phyloP scores from a whole-genome alignment of 2,888 invertebrate species.

The Lottia gigantea region DNA sequence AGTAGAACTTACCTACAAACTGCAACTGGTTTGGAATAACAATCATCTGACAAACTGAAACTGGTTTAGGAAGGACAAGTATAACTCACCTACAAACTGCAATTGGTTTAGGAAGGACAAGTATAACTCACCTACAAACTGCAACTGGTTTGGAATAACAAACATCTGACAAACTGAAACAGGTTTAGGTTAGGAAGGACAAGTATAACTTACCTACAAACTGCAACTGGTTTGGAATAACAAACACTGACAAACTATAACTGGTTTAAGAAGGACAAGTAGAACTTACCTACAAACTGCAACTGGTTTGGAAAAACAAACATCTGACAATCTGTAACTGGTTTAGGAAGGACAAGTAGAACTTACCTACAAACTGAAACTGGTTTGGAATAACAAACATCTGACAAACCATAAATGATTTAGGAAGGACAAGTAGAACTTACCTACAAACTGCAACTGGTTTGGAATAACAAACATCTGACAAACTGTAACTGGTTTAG shows the following conservation, averaged over 20 bases:
- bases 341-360: background rate
- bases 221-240: conserved; percentile 95
- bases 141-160: conserved; percentile 97
- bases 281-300: conserved; percentile 82
- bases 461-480: conserved; percentile 92
- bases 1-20: conserved; percentile 79
- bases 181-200: no score
- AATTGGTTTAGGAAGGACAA: no score
- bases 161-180: no score
- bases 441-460: conserved; percentile 93
- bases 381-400: conserved; percentile 98
- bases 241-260: conserved; percentile 74
- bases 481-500: conserved; percentile 94
- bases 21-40: conserved; percentile 95
- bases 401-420: no score
- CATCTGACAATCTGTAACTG: conserved; percentile 70
- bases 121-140: conserved; percentile 79
- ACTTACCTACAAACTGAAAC: conserved; percentile 87
- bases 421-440: conserved; percentile 22
- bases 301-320: conserved; percentile 96
- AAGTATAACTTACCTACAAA: conserved; percentile 77
- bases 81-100: no score
- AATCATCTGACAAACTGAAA: conserved; percentile 88
- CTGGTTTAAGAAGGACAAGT: background rate
- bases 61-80: conserved; percentile 97